Evolutionary conservation across 30 jellyfish, hydroid and myxozoan species (phyloP), one percentile per base, ranked within the genome.

Genomic region (Pelagia noctiluca): DNA sequence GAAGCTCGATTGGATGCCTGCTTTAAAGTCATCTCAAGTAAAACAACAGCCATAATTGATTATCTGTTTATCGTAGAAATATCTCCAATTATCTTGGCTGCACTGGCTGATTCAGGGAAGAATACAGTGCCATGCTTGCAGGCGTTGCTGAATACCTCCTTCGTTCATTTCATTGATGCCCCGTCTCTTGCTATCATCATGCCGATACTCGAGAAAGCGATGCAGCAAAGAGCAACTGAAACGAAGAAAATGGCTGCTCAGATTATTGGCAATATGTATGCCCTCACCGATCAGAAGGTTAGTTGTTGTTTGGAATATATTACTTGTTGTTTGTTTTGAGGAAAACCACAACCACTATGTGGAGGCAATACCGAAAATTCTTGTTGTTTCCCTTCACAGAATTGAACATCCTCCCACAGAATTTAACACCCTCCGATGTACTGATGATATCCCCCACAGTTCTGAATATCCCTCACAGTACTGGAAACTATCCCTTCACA

Each of bases 161-260:
- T 94, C 52, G 99, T 94, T 60, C 99, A 94, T 54, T 88, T 94
- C 82, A 94, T 94, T 74, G 99, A 94, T 61, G 97, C 99, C 36
- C 99, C 99, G 0, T 94, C 99, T 10, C 87, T 94, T 31, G 99
- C 99, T 18, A 49, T 94, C 22, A 94, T 94, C 75, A 94, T 94
- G 99, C 99, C 99, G 18, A 86, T 89, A 18, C 95, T 94, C 0
- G 99, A 94, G 57, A 82, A 79, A 70, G 99, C 97, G 7, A 65
- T 87, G 63, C 85, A 73, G 24, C 99, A 94, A 73, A 66, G 99
- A 52, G 68, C 99, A 11, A 94, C 96, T n/a, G 99, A 94, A 71
- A 94, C 99, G 10, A 94, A 88, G 81, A 94, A 94, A 52, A 94
- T 94, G 99, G 95, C 99, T 5, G 99, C 99, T n/a, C 99, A 94